Percentiles rank a stretch among this genome's conserved stretches.
Evolutionary conservation across 2,797 vertebrate species (phyloP).

Genomic region (Cuculus canorus): DNA sequence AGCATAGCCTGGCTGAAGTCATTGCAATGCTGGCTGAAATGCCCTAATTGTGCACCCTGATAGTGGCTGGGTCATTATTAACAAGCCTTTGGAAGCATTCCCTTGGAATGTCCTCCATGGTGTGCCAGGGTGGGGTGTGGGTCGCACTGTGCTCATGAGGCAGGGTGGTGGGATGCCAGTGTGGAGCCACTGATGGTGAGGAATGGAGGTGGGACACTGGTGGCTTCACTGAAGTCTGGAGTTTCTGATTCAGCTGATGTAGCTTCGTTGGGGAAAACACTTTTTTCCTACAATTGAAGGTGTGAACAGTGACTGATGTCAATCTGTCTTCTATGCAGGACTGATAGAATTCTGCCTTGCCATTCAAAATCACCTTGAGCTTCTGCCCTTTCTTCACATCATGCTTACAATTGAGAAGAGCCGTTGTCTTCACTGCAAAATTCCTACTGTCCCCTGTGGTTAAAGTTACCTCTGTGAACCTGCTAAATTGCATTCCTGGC

Average conservation of each 20-base stretch:
- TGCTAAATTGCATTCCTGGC: too few relatives aligned
- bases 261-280: background rate
- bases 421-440: background rate
- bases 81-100: background rate
- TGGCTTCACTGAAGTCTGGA: background rate
- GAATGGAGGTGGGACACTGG: background rate
- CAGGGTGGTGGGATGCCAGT: rapidly evolving
- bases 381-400: background rate
- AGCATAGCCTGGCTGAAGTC: rapidly evolving
- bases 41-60: rapidly evolving
- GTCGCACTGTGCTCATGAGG: rapidly evolving
- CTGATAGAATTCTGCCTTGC: background rate
- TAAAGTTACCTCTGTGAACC: too few relatives aligned
- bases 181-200: rapidly evolving
- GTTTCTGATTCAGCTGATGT: background rate
- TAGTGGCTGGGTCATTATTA: background rate
- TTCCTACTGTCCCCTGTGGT: background rate
- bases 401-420: background rate
- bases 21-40: background rate
- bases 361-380: background rate
- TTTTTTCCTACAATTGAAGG: background rate
- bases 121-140: background rate
- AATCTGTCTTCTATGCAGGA: background rate
- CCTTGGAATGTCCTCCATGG: background rate
- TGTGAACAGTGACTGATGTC: background rate